These are phyloP conservation scores for Cryptophagus acutangulus DNA, from an alignment of 2,888 invertebrate genomes.

Conservation along the genomic window DNA sequence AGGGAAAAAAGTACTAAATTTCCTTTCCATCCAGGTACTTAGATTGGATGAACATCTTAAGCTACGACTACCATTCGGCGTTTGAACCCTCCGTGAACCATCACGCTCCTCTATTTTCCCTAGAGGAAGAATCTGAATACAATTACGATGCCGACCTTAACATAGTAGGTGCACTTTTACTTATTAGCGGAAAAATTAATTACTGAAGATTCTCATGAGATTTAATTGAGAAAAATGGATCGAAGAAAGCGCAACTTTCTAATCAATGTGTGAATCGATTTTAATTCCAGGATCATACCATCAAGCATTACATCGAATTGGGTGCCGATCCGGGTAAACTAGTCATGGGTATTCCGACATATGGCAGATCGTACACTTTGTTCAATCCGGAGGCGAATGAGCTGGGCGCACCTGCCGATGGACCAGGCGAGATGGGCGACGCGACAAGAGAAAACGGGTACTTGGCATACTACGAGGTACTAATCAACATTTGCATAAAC, in stretches of 20 bases:
- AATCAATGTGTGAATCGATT: background rate
- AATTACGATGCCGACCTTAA: constrained; percentile 83
- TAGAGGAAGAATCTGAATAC: constrained; percentile 80
- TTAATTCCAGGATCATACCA: constrained; percentile 71
- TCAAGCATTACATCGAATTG: constrained; percentile 72
- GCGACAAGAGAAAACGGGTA: constrained; percentile 91
- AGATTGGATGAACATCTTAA: constrained; percentile 88
- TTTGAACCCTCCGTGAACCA: constrained; percentile 89
- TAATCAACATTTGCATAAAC: constrained; percentile 13
- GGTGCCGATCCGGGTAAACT: constrained; percentile 78
- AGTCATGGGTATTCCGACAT: constrained; percentile 82
- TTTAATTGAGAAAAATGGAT: too few relatives aligned
- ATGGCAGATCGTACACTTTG: constrained; percentile 84
- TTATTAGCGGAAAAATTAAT: too few relatives aligned
- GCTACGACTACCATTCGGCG: constrained; percentile 90
- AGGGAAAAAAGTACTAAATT: too few relatives aligned
- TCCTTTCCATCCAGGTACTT: constrained; percentile 66
- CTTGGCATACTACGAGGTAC: constrained; percentile 85
- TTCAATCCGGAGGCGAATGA: constrained; percentile 80
- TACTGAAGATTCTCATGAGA: too few relatives aligned
- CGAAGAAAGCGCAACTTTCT: constrained; percentile 1
- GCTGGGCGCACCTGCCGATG: constrained; percentile 84
- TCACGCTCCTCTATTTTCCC: constrained; percentile 78
- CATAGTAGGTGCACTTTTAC: constrained; percentile 64
- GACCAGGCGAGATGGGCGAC: constrained; percentile 86